Evolutionary conservation across 37 sponge, comb jelly and placozoan genomes (phyloP).

Genomic region (Trichoplax adhaerens): DNA sequence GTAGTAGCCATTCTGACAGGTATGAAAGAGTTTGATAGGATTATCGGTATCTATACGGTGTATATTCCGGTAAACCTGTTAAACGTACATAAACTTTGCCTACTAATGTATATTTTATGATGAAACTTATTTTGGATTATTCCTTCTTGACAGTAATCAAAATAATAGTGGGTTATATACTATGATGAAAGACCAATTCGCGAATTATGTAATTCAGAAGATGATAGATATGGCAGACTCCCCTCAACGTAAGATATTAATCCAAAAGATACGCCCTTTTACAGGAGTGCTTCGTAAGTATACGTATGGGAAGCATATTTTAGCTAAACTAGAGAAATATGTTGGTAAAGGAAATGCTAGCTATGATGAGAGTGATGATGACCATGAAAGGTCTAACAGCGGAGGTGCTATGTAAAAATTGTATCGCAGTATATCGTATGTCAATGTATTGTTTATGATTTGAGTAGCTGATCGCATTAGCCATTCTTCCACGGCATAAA

Average conservation of each 20-base stretch:
- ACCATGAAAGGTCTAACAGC: too few species aligned
- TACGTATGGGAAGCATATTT: conserved; percentile 88
- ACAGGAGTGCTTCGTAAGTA: conserved; percentile 47
- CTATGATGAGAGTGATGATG: too few species aligned
- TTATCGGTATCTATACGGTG: too few species aligned
- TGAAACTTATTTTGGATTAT: too few species aligned
- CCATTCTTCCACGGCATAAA: too few species aligned
- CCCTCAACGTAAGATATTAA: conserved; percentile 47
- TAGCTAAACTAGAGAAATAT: conserved; percentile 67
- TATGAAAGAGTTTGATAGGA: conserved; percentile 11
- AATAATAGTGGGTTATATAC: conserved; percentile 43
- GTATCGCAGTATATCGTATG: too few species aligned
- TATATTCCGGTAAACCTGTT: too few species aligned
- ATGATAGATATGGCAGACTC: conserved; percentile 72
- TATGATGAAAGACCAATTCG: conserved; percentile 89
- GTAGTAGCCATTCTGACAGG: conserved; percentile 49
- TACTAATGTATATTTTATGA: too few species aligned
- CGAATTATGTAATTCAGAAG: conserved; percentile 89
- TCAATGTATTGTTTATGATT: too few species aligned
- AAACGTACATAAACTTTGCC: too few species aligned
- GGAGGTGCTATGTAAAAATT: too few species aligned
- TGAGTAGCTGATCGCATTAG: too few species aligned
- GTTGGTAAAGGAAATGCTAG: conserved; percentile 9
- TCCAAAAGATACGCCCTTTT: conserved; percentile 63
- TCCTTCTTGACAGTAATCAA: neutral